Percentiles rank a stretch among this genome's conserved stretches.
These are phyloP conservation scores for Acanthopleura granulata DNA, from an alignment of 2,888 invertebrate genomes.

Conservation along the genomic window DNA sequence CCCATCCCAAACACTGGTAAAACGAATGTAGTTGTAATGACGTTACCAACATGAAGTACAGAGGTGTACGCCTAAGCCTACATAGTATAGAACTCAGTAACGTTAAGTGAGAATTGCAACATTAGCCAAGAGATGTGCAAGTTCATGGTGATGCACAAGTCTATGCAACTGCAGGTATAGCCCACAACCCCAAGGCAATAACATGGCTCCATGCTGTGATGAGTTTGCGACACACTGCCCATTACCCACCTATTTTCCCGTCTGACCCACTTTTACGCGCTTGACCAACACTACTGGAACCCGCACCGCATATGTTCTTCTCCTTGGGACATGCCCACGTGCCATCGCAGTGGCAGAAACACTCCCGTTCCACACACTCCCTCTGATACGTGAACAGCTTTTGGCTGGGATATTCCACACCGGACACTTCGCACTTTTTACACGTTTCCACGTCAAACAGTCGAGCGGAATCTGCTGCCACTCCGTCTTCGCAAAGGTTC, in stretches of 20 bases:
- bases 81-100: no score
- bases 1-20: no score
- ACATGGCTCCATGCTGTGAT: no score
- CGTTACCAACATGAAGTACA: no score
- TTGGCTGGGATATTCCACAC: not conserved
- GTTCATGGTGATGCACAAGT: no score
- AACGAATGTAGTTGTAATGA: no score
- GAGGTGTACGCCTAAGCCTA: no score
- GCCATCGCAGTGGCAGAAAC: constrained; percentile 17
- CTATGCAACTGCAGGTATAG: no score
- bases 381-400: constrained; percentile 1
- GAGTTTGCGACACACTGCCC: no score
- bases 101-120: no score
- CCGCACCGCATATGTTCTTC: not conserved
- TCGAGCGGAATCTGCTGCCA: constrained; percentile 4
- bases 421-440: not conserved
- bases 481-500: constrained; percentile 35
- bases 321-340: constrained; percentile 3
- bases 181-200: no score
- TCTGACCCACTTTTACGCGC: not conserved
- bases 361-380: constrained; percentile 7
- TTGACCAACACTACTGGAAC: not conserved
- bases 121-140: no score
- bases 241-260: not conserved
- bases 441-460: constrained; percentile 4